Percentiles rank a stretch among this genome's conserved stretches.
phyloP scores from a whole-genome alignment of 1,140 invertebrate species.

The Thalassaphorura encarpata region DNA sequence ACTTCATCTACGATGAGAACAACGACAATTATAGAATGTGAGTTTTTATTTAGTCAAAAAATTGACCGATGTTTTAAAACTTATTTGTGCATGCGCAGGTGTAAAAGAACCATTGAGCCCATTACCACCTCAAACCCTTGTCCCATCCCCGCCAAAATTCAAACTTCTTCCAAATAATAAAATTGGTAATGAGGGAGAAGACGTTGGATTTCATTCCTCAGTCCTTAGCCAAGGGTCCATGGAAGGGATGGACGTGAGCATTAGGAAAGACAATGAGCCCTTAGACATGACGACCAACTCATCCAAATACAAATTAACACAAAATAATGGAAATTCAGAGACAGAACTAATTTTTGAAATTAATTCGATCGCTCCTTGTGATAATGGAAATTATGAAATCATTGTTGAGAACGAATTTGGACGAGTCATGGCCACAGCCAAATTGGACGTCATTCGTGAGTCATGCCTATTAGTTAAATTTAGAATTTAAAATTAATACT shows the following conservation, averaged over 20 bases:
- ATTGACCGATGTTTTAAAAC: neutral
- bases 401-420: conserved; percentile 72
- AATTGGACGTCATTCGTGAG: conserved; percentile 64
- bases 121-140: neutral
- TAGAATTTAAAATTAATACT: no score
- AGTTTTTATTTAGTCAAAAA: neutral
- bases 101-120: neutral
- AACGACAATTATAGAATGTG: neutral
- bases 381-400: conserved; percentile 69
- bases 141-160: conserved; percentile 57
- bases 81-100: neutral
- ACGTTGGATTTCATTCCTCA: conserved; percentile 65
- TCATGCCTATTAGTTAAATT: no score
- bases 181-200: conserved; percentile 70
- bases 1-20: neutral
- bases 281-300: conserved; percentile 67
- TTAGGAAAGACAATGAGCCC: conserved; percentile 53
- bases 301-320: no score
- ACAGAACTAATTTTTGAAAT: conserved; percentile 64
- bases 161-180: conserved; percentile 76
- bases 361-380: conserved; percentile 58
- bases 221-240: conserved; percentile 74
- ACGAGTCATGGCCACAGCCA: conserved; percentile 63
- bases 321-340: no score
- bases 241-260: conserved; percentile 54